Evolutionary conservation across 2,888 invertebrate species (phyloP), one percentile per base, ranked within the genome.

Genomic region (Anoplius nigerrimus): DNA sequence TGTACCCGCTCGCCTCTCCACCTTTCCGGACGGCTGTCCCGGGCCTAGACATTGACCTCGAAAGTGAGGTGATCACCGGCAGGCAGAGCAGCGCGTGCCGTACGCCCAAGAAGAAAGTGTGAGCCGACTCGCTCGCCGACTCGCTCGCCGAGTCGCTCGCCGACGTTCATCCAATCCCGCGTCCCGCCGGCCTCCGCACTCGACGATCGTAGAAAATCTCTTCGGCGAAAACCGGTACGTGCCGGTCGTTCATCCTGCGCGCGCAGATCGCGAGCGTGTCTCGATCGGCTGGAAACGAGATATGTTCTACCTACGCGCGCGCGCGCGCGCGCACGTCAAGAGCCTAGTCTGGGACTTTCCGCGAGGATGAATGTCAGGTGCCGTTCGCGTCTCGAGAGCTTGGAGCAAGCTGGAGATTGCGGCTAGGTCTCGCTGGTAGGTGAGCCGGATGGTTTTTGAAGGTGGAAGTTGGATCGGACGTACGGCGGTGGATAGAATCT

Each of bases 21-120:
- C 48, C 13, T 48, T 48, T 57, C 43, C 43, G 46, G 48, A 42
- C 48, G 21, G 13, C 11, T 57, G 53, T 60, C 21, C 22, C 52
- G 59, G 46, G 73, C 76, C 77, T 84, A 84, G 82, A 82, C 84
- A 84, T 83, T 84, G 85, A 85, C 84, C 85, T 85, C 85, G 84
- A 84, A 85, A 85, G 84, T 75, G 71, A 77, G 83, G 78, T 75
- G 82, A 82, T 80, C 77, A 66, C 69, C 34, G 53, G 62, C 34
- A 15, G 48, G 16, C 34, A 60, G 18, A 18, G n/a, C n/a, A 15
- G 48, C 16, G 66, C 52, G 56, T 71, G 59, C 27, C 57, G 45
- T 51, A 43, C 60, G 72, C 72, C 72, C n/a, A n/a, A n/a, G 77
- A 92, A 91, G 83, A 89, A 89, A 75, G 91, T 92, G 64, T 62